These are phyloP conservation scores for Rhagologus leucostigma DNA, from an alignment of 2,113 vertebrate species.

Conservation along the genomic window DNA sequence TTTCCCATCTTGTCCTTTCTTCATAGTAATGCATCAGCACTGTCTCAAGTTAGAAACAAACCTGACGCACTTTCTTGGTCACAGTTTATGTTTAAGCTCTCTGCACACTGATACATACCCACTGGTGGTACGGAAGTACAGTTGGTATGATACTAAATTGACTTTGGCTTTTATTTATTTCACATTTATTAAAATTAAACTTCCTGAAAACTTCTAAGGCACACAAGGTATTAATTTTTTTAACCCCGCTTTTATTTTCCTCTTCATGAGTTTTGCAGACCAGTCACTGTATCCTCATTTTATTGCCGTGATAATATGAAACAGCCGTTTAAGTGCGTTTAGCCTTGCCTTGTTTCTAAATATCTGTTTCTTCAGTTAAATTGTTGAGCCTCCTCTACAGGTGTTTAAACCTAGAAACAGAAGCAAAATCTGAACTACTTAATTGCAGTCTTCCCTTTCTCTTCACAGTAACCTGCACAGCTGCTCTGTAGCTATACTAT, in stretches of 20 bases:
- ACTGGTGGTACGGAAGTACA: not conserved
- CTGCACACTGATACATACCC: not conserved
- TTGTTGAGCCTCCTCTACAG: not conserved
- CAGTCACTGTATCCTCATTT: not conserved
- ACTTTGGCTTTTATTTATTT: not conserved
- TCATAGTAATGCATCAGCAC: not conserved
- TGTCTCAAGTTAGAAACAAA: not conserved
- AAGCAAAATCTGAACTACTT: slow-evolving; percentile 11
- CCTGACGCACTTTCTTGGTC: not conserved
- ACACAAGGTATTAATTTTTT: not conserved
- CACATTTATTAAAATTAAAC: not conserved
- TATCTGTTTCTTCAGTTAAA: not conserved
- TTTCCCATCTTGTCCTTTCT: not conserved
- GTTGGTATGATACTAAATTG: not conserved
- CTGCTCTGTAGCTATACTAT: not conserved
- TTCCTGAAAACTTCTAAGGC: not conserved
- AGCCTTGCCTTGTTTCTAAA: not conserved
- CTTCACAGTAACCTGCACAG: slow-evolving; percentile 10
- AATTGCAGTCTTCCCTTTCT: not conserved
- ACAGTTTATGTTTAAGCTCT: not conserved
- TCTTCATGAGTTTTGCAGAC: not conserved
- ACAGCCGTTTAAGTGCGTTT: not conserved
- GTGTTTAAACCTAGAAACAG: slow-evolving; percentile 1
- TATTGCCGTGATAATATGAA: slow-evolving; percentile 17
- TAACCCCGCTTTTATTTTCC: not conserved